A percentile compares a stretch with the other conserved stretches of the same genome.
phyloP scores from a whole-genome alignment of 1,140 invertebrate genomes.

The Lamellibrachia luymesi region DNA sequence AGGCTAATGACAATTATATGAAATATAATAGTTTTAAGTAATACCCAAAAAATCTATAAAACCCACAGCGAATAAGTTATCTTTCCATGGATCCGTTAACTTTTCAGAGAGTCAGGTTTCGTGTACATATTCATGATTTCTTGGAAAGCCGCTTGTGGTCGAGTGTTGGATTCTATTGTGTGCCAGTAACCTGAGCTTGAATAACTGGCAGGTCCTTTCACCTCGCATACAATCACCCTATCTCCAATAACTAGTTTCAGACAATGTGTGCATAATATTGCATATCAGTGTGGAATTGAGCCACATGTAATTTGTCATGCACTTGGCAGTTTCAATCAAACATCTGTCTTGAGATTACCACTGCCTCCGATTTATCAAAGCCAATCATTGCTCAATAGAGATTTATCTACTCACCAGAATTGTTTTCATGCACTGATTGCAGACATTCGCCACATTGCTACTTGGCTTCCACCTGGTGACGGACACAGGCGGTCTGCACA shows the following conservation, averaged over 20 bases:
- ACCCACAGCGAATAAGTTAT: neutral
- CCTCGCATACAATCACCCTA: neutral
- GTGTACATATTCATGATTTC: neutral
- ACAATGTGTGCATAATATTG: neutral
- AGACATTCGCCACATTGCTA: neutral
- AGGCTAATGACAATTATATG: neutral
- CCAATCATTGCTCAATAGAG: neutral
- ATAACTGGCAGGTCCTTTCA: neutral
- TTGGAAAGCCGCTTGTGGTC: neutral
- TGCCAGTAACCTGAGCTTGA: neutral
- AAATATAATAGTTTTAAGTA: neutral
- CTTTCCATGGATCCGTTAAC: neutral
- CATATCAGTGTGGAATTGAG: neutral
- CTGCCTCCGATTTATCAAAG: neutral
- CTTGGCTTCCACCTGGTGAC: neutral
- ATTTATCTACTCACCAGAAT: neutral
- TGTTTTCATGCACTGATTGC: neutral
- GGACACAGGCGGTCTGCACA: neutral
- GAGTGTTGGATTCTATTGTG: neutral
- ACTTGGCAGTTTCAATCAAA: conserved; percentile 1
- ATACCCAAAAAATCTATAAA: neutral
- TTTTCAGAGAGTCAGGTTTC: neutral
- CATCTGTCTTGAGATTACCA: neutral
- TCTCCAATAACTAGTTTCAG: neutral
- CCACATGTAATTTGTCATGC: neutral